Evolutionary conservation across 2,797 vertebrate genomes (phyloP).

Genomic region (Sebastes diaconus): DNA sequence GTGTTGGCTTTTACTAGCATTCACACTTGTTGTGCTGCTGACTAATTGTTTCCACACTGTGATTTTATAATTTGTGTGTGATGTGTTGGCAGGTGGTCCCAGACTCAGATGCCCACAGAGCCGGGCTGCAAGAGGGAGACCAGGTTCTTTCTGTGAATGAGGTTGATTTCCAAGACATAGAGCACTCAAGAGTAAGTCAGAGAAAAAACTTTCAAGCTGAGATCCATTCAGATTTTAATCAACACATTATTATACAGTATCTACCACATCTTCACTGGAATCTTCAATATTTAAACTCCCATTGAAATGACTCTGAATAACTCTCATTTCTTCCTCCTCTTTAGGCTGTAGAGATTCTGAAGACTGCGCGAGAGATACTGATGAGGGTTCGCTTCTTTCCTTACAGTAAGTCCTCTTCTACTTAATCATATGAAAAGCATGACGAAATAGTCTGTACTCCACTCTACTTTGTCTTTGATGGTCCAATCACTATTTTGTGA

Average conservation of each 20-base stretch:
- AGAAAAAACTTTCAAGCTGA: not conserved
- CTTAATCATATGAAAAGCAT: not conserved
- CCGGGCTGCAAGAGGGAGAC: constrained; percentile 96
- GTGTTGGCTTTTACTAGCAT: not conserved
- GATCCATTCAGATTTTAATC: not conserved
- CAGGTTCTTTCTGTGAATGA: constrained; percentile 98
- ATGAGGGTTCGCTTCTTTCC: constrained; percentile 98
- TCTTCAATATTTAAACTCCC: not conserved
- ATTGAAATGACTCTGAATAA: not conserved
- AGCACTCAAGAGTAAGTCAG: constrained; percentile 91
- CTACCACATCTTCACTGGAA: not conserved
- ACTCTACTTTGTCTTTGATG: not conserved
- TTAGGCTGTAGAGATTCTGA: constrained; percentile 98
- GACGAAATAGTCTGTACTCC: not conserved
- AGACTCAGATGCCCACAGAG: constrained; percentile 94
- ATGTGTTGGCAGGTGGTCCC: constrained; percentile 89
- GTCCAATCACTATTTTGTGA: not conserved
- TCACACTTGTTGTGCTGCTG: not conserved
- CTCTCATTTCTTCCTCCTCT: not conserved
- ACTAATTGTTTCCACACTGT: not conserved
- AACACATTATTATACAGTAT: not conserved
- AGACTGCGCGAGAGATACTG: constrained; percentile 94
- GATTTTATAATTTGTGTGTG: not conserved
- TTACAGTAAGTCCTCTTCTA: constrained; percentile 88
- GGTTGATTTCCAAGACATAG: constrained; percentile 98